phyloP scores from a whole-genome alignment of 1,140 invertebrate species.

The Brachionus calyciflorus region DNA sequence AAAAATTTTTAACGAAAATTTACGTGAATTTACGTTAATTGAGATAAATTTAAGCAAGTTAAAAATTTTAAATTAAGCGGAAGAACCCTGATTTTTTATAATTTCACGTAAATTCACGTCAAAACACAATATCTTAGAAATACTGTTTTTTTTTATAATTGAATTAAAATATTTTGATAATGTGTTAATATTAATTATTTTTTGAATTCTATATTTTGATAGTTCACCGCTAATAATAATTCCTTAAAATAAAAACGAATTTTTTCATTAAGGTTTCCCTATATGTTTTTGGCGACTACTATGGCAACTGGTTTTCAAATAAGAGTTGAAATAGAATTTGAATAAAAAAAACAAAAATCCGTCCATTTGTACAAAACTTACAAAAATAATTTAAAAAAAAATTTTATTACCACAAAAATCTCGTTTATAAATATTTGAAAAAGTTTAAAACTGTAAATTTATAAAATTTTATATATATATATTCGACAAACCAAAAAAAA shows the following conservation, averaged over 20 bases:
- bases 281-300: slow-evolving; percentile 46
- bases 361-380: neutral
- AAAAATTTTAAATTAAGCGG: no score
- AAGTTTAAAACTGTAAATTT: no score
- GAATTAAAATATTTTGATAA: no score
- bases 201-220: neutral
- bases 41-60: no score
- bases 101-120: no score
- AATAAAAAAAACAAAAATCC: neutral
- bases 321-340: slow-evolving; percentile 40
- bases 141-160: no score
- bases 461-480: neutral
- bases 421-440: neutral
- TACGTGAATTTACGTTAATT: no score
- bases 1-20: no score
- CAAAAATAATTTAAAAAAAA: no score
- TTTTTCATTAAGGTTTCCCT: slow-evolving; percentile 41
- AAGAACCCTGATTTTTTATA: no score
- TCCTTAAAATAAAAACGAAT: neutral
- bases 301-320: slow-evolving; percentile 47
- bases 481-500: neutral
- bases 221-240: neutral
- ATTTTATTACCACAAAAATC: no score
- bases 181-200: neutral
- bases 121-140: no score